Conservation (phyloP, 92 coral and sea anemone genomes). For the Pocillopora meandrina region DNA sequence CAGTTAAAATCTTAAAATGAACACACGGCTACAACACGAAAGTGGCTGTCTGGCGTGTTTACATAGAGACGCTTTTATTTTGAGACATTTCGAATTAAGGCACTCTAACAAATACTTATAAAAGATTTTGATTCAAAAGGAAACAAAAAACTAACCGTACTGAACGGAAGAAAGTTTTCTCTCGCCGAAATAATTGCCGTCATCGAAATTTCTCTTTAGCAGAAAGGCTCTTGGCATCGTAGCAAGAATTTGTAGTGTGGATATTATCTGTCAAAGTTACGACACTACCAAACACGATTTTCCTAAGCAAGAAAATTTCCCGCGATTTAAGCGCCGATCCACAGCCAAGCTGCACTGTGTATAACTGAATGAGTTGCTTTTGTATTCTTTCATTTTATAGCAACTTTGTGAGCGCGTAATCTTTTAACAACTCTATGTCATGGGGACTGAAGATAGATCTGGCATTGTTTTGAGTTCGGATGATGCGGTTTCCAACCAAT, state of each 20-base stretch:
- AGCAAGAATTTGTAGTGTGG: constrained; percentile 33
- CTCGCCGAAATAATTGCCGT: constrained; percentile 35
- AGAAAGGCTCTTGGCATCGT: constrained; percentile 80
- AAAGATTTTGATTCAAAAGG: constrained; percentile 15
- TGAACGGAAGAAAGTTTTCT: constrained; percentile 14
- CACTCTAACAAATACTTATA: constrained; percentile 38
- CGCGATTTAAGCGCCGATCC: constrained; percentile 14
- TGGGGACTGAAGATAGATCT: constrained; percentile 78
- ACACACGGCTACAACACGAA: constrained; percentile 77
- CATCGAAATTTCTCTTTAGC: constrained; percentile 65
- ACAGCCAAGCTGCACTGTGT: constrained; percentile 23
- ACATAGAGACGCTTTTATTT: constrained; percentile 40
- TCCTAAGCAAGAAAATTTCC: constrained; percentile 1
- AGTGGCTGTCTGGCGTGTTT: constrained; percentile 74
- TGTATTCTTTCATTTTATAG: constrained; percentile 55
- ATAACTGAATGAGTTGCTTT: constrained; percentile 26
- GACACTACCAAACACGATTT: constrained; percentile 5
- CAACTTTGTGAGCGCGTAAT: constrained; percentile 73
- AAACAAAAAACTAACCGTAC: constrained; percentile 23
- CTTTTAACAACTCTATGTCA: constrained; percentile 91
- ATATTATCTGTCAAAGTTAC: constrained; percentile 30
- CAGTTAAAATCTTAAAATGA: constrained; percentile 79
- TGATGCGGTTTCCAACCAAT: constrained; percentile 74
- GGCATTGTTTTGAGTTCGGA: constrained; percentile 88
- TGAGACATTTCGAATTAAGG: constrained; percentile 37